Evolutionary conservation across 2,113 vertebrate genomes (phyloP).

Genomic region (Mungos mungo): DNA sequence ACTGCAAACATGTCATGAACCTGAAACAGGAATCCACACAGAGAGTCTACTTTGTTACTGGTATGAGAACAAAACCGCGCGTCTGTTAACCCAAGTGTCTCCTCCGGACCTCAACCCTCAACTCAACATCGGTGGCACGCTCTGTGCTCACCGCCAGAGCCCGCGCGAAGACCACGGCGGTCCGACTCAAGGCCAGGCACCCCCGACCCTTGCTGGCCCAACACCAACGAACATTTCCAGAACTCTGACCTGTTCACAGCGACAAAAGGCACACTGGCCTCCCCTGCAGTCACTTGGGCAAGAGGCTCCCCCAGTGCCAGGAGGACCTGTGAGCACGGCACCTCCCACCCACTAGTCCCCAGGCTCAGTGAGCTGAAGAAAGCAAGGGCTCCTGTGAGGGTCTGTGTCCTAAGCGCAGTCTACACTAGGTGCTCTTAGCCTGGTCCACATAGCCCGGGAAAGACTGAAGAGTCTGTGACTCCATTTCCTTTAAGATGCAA

Average conservation of each 20-base stretch:
- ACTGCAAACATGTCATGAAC: conserved; percentile 85
- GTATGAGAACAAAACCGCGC: neutral
- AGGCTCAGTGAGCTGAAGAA: no score
- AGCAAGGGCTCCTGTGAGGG: neutral
- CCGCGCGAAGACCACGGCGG: neutral
- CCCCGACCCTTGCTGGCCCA: conserved; percentile 84
- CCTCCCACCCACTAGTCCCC: neutral
- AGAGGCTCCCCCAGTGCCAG: conserved; percentile 85
- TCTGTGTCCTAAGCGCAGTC: neutral
- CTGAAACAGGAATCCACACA: conserved; percentile 61
- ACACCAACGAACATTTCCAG: conserved; percentile 86
- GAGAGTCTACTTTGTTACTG: neutral
- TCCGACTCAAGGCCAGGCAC: neutral
- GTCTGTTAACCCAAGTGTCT: neutral
- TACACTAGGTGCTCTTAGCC: no score
- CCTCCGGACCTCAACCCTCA: neutral
- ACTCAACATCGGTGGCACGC: neutral
- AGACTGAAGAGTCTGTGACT: neutral
- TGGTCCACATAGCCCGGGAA: neutral
- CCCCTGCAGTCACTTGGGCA: conserved; percentile 83
- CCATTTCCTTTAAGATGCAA: neutral
- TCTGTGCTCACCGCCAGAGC: neutral
- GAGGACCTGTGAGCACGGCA: conserved; percentile 79
- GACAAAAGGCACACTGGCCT: conserved; percentile 86
- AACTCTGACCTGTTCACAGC: conserved; percentile 85